Evolutionary conservation across 2,797 vertebrate genomes (phyloP), one percentile per base, ranked within the genome.

Genomic region (Tragopan temminckii): DNA sequence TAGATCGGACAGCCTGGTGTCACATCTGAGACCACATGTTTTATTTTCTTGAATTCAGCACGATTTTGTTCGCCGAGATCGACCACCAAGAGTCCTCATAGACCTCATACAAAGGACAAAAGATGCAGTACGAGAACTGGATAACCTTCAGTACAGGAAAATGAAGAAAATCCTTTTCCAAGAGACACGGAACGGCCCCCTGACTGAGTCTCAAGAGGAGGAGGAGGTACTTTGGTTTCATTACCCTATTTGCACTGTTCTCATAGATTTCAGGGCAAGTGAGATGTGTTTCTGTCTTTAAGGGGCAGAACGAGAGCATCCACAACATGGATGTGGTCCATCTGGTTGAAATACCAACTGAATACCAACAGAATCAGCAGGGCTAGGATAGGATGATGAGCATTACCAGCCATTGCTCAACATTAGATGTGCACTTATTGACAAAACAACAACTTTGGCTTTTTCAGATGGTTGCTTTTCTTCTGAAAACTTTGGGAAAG

Each of bases 51-150:
- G 24, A 33, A 42, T 89, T 77, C 86, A 99, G 99, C 99, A 99
- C 85, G 99, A 99, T 48, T 99, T 99, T 97, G 99, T 99, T 85
- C 98, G 98, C 33, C 98, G 99, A 82, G 99, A 99, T 33, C 98
- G 98, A 31, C 98, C 99, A 1, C 95, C 97, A 0, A 97, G 98
- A 58, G 98, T 99, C 63, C 98, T 99, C 55, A 97, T 99, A 66
- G 99, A 99, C 96, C 98, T 99, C 94, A 99, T 99, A 95, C 99
- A 99, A 83, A 98, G 99, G 97, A 99, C 99, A 15, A 99, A 99
- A 94, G 98, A 99, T 83, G 98, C 98, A 1, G 98, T 99, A 27
- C 97, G 98, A 27, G 98, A 99, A 42, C 85, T 99, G 92, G 98
- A 99, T 91, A 99, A 99, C 95, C 97, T 99, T 62, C 98, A 99